Conservation (phyloP, 2,797 vertebrate species). For the Hydrophis major region DNA sequence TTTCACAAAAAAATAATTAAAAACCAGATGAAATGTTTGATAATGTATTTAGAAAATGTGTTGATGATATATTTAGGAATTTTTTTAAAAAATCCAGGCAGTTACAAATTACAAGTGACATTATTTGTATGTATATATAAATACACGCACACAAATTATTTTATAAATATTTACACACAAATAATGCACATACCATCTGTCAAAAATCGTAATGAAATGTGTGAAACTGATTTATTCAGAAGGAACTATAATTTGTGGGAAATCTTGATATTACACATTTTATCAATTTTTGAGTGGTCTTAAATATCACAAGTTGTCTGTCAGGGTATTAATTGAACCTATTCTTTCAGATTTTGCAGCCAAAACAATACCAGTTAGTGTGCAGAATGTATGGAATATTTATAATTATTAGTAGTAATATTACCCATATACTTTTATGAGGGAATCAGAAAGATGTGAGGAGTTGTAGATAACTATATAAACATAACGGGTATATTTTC, state of each 20-base stretch:
- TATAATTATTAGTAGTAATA: background rate
- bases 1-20: background rate
- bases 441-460: background rate
- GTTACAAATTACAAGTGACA: background rate
- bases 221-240: background rate
- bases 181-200: constrained; percentile 1
- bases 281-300: background rate
- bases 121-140: background rate
- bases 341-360: background rate
- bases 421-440: background rate
- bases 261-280: background rate
- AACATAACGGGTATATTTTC: background rate
- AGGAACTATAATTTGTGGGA: background rate
- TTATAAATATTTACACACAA: background rate
- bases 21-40: background rate
- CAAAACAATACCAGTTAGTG: background rate
- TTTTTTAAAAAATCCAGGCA: background rate
- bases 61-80: background rate
- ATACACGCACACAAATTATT: background rate
- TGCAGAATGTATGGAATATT: background rate
- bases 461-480: background rate
- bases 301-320: background rate
- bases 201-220: background rate
- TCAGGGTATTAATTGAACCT: background rate
- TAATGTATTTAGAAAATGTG: too few relatives aligned